These are phyloP conservation scores for Thereva nobilitata DNA, from an alignment of 2,888 invertebrate species.

Conservation along the genomic window DNA sequence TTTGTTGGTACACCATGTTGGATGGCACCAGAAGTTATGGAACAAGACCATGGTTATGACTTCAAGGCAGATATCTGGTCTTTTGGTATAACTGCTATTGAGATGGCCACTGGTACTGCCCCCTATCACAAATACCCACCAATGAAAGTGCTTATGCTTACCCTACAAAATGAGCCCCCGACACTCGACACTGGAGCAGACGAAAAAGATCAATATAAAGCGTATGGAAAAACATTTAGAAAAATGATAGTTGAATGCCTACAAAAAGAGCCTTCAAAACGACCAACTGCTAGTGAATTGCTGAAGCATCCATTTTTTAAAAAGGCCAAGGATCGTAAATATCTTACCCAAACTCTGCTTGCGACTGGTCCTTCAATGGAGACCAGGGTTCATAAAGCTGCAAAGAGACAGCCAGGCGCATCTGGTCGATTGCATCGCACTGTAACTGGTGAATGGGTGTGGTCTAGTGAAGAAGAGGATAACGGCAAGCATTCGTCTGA, in stretches of 20 bases:
- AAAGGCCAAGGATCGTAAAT: conserved; percentile 93
- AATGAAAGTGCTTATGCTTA: conserved; percentile 98
- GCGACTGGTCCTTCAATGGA: conserved; percentile 87
- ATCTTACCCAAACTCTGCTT: conserved; percentile 81
- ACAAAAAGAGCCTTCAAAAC: conserved; percentile 91
- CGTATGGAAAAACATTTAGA: conserved; percentile 94
- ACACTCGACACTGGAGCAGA: conserved; percentile 93
- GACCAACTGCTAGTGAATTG: conserved; percentile 93
- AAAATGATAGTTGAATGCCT: conserved; percentile 97
- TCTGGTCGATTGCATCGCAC: conserved; percentile 87
- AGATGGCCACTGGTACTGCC: conserved; percentile 97
- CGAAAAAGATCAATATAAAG: conserved; percentile 97
- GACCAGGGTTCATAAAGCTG: conserved; percentile 84
- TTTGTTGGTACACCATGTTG: conserved; percentile 99
- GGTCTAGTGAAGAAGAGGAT: conserved; percentile 94
- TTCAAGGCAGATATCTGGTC: conserved; percentile 86
- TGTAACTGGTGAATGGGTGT: conserved; percentile 97
- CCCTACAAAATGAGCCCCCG: conserved; percentile 97
- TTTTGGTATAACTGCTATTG: conserved; percentile 92
- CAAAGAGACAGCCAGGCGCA: conserved; percentile 82
- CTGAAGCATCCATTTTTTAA: conserved; percentile 97
- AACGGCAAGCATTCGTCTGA: conserved; percentile 63
- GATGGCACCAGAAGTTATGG: conserved; percentile 99
- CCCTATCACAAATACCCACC: conserved; percentile 99
- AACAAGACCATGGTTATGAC: conserved; percentile 97